Conservation (phyloP, 2,888 invertebrate genomes). For the Rhimphoctona megacephalus region DNA sequence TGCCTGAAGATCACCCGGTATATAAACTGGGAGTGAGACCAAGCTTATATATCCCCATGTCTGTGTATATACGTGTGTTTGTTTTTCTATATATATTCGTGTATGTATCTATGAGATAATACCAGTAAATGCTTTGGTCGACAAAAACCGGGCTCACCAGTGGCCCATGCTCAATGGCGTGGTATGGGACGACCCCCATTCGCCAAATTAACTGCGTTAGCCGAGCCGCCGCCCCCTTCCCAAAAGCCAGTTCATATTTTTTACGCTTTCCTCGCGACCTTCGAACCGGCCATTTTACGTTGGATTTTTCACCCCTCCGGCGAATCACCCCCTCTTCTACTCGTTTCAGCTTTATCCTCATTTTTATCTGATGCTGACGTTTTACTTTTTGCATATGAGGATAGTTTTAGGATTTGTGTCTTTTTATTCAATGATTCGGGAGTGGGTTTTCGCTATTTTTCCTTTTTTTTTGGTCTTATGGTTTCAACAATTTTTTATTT, state of each 20-base stretch:
- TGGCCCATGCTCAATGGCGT: constrained; percentile 79
- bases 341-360: constrained; percentile 39
- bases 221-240: constrained; percentile 71
- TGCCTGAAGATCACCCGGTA: constrained; percentile 78
- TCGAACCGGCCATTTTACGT: constrained; percentile 81
- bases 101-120: constrained; percentile 41
- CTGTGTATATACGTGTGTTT: constrained; percentile 57
- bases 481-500: neutral
- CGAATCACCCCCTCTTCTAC: constrained; percentile 11
- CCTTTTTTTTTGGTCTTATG: neutral
- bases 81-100: constrained; percentile 27
- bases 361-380: constrained; percentile 47
- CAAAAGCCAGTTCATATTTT: constrained; percentile 76
- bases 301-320: constrained; percentile 74
- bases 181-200: constrained; percentile 80
- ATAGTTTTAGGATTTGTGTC: constrained; percentile 9
- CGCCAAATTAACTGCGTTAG: constrained; percentile 83
- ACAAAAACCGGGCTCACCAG: constrained; percentile 69
- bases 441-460: neutral
- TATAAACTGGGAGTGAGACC: constrained; percentile 61
- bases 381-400: neutral
- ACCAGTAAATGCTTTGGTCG: constrained; percentile 35
- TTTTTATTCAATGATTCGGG: neutral
- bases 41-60: constrained; percentile 48
- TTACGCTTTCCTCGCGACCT: constrained; percentile 78